phyloP scores from a whole-genome alignment of 2,797 vertebrate genomes.

The Artibeus jamaicensis region DNA sequence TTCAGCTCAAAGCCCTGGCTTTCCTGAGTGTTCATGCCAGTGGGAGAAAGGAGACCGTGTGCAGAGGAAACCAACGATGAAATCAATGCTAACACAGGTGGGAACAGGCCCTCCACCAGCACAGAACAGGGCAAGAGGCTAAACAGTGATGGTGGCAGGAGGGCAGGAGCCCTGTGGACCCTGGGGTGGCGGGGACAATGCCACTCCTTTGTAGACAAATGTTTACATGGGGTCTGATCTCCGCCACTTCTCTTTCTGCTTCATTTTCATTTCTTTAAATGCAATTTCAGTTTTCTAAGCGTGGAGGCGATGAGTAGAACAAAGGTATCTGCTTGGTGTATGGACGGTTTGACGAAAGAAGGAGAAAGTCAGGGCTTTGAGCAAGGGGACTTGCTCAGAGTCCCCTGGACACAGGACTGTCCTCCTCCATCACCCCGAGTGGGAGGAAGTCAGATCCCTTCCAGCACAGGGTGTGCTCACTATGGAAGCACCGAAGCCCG shows the following conservation, averaged over 20 bases:
- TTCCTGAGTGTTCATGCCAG: background rate
- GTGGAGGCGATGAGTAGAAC: background rate
- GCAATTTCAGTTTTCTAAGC: background rate
- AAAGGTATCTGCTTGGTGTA: background rate
- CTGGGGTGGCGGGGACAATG: accelerated
- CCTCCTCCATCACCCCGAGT: accelerated
- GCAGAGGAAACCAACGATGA: background rate
- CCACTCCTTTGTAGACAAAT: accelerated
- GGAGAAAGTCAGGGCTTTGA: background rate
- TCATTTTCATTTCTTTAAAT: background rate
- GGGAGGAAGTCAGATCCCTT: background rate
- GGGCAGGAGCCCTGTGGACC: accelerated
- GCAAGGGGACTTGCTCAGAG: accelerated
- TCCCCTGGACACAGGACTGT: accelerated
- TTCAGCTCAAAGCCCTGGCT: background rate
- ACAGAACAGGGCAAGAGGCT: accelerated
- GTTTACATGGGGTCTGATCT: accelerated
- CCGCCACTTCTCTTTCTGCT: background rate
- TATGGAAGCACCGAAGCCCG: accelerated
- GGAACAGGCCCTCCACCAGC: accelerated
- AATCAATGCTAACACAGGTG: accelerated
- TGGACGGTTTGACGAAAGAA: accelerated
- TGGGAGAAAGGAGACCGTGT: accelerated
- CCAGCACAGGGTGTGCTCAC: accelerated
- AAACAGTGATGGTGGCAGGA: accelerated